Evolutionary conservation across 35 echinoderm and acorn worm species (phyloP).

Genomic region (Holothuria glaberrima): DNA sequence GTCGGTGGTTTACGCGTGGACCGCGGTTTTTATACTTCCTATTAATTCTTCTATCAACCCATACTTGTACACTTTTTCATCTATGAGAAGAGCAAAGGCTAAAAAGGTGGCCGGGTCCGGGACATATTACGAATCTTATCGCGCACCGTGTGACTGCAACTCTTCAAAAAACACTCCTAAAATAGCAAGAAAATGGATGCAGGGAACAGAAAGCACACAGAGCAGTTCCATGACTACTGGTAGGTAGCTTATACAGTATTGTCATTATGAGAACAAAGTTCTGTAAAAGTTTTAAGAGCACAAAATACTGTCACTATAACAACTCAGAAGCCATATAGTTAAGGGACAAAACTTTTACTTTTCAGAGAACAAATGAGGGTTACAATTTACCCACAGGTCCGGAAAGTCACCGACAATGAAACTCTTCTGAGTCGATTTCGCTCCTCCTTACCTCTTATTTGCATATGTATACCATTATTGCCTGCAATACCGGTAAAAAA

Average conservation of each 20-base stretch:
- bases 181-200: neutral
- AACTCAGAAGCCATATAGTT: too few relatives aligned
- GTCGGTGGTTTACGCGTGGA: constrained; percentile 51
- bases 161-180: neutral
- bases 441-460: too few relatives aligned
- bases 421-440: too few relatives aligned
- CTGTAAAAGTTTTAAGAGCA: neutral
- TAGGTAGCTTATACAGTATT: too few relatives aligned
- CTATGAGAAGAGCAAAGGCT: constrained; percentile 11
- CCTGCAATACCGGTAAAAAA: too few relatives aligned
- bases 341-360: too few relatives aligned
- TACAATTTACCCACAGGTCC: too few relatives aligned
- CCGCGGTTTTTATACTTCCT: constrained; percentile 71
- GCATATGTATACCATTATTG: too few relatives aligned
- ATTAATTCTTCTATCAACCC: constrained; percentile 78
- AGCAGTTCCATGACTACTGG: neutral
- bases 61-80: constrained; percentile 70
- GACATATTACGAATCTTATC: neutral
- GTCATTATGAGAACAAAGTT: too few relatives aligned
- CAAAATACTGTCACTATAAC: too few relatives aligned
- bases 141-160: neutral
- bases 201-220: neutral
- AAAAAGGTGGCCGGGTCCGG: neutral
- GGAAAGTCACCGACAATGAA: too few relatives aligned
- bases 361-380: too few relatives aligned